These are phyloP conservation scores for Melitaea athalia DNA, from an alignment of 2,888 invertebrate genomes.

Conservation along the genomic window DNA sequence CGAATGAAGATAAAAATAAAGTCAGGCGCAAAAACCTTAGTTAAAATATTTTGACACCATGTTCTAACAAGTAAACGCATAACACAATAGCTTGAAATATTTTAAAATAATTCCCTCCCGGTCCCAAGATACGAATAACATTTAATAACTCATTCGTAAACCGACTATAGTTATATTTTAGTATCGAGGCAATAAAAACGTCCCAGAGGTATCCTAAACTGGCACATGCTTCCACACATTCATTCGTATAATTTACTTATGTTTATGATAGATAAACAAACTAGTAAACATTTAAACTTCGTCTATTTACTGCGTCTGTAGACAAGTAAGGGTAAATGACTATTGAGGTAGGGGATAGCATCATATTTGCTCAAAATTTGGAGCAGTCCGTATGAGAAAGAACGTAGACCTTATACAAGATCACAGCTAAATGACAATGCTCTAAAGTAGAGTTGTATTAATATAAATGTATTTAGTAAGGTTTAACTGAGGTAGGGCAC, in stretches of 20 bases:
- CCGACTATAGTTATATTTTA: constrained; percentile 33
- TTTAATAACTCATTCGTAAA: constrained; percentile 28
- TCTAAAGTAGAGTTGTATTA: no score
- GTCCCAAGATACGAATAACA: constrained; percentile 26
- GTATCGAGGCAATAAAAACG: constrained; percentile 19
- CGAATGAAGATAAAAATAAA: neutral
- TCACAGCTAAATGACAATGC: no score
- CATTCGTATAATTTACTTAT: constrained; percentile 1
- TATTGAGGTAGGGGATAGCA: no score
- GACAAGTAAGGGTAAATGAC: no score
- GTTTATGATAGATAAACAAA: neutral
- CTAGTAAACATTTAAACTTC: no score
- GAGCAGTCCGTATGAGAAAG: no score
- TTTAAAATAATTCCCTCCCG: neutral
- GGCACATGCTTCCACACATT: neutral
- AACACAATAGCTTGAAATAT: neutral
- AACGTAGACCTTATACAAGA: no score
- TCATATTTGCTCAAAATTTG: no score
- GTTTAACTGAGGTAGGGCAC: no score
- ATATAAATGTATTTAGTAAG: no score
- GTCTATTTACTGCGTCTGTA: no score
- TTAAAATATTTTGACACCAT: neutral
- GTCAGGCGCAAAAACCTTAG: neutral
- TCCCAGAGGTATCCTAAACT: constrained; percentile 27
- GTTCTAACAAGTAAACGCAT: neutral